Conservation (phyloP, 2,888 invertebrate genomes). For the Seira ritae region DNA sequence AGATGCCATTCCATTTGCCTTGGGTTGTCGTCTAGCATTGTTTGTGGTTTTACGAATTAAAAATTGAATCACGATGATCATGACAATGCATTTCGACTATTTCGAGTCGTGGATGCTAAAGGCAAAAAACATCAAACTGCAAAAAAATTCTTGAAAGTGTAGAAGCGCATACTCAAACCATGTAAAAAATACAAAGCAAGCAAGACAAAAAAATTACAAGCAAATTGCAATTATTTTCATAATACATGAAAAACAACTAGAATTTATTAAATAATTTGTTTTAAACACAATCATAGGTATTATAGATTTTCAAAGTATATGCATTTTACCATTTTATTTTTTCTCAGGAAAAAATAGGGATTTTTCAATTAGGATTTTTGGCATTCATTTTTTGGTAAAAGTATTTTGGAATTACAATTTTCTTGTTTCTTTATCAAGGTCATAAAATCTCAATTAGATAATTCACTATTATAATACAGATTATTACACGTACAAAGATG, state of each 20-base stretch:
- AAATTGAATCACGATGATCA: constrained; percentile 57
- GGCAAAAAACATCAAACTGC: constrained; percentile 30
- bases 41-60: constrained; percentile 41
- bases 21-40: constrained; percentile 22
- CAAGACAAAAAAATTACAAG: background rate
- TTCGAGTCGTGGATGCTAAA: constrained; percentile 50
- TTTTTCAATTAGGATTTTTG: constrained; percentile 43
- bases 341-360: constrained; percentile 60
- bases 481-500: constrained; percentile 13
- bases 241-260: background rate
- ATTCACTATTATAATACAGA: constrained; percentile 20
- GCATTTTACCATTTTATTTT: constrained; percentile 44
- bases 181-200: background rate
- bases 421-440: constrained; percentile 39
- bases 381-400: constrained; percentile 50
- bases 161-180: background rate
- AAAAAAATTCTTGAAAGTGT: too few species aligned
- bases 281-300: background rate
- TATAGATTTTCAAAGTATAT: constrained; percentile 11
- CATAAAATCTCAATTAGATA: constrained; percentile 35
- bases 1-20: constrained; percentile 25
- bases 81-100: constrained; percentile 53
- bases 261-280: constrained; percentile 2
- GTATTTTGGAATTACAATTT: constrained; percentile 26
- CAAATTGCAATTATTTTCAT: background rate